A percentile compares a stretch with the other conserved stretches of the same genome.
Evolutionary conservation across 2,113 vertebrate genomes (phyloP).

Genomic region (Phaethornis superciliosus): DNA sequence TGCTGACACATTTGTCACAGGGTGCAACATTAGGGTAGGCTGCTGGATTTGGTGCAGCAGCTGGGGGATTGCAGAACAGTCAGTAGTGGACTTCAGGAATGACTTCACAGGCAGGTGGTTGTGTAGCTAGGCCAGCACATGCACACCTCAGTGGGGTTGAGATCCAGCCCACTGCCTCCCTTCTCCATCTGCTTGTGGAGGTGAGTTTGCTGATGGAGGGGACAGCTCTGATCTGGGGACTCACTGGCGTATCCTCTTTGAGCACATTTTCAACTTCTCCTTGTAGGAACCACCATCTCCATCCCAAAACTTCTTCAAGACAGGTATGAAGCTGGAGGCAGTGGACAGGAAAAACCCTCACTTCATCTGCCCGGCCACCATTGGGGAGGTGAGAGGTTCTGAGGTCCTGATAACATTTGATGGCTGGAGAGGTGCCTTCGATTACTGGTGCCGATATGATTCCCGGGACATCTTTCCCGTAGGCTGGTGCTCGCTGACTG

Average conservation of each 20-base stretch:
- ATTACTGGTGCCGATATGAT: slow-evolving; percentile 99
- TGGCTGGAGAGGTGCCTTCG: slow-evolving; percentile 98
- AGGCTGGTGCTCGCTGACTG: slow-evolving; percentile 96
- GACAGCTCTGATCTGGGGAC: neutral
- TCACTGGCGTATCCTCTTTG: neutral
- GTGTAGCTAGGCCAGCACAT: neutral
- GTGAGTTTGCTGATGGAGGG: neutral
- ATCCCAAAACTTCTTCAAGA: slow-evolving; percentile 95
- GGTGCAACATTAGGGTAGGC: neutral
- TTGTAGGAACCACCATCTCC: slow-evolving; percentile 93
- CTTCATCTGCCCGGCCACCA: slow-evolving; percentile 98
- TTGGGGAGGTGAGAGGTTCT: slow-evolving; percentile 94
- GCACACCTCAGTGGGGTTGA: neutral
- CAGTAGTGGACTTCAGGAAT: neutral
- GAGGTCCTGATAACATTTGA: slow-evolving; percentile 99
- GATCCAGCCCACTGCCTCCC: neutral
- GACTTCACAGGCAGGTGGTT: neutral
- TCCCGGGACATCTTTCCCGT: slow-evolving; percentile 98
- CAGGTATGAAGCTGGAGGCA: slow-evolving; percentile 98
- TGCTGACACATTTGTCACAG: neutral
- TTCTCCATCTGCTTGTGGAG: neutral
- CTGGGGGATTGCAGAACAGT: neutral
- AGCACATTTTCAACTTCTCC: slow-evolving; percentile 33
- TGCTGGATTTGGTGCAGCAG: neutral
- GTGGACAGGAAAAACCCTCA: slow-evolving; percentile 99